Evolutionary conservation across 2,888 invertebrate species (phyloP).

Genomic region (Charanyca ferruginea): DNA sequence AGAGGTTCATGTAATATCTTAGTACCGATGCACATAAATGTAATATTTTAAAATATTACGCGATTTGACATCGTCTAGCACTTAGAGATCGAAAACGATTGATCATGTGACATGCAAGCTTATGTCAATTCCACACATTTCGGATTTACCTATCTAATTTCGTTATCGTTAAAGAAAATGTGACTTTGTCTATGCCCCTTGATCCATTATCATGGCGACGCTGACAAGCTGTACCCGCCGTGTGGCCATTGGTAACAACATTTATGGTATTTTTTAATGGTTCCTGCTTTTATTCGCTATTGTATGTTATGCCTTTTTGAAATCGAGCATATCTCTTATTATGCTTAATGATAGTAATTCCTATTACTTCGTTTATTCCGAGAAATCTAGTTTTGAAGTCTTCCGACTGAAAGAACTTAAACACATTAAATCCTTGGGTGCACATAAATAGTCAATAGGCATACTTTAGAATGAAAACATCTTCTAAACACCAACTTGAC

Average conservation of each 20-base stretch:
- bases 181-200: too few relatives aligned
- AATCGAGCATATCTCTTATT: constrained; percentile 37
- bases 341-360: constrained; percentile 38
- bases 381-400: constrained; percentile 37
- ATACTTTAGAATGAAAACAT: constrained; percentile 28
- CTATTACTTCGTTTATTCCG: constrained; percentile 20
- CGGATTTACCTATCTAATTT: too few relatives aligned
- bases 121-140: too few relatives aligned
- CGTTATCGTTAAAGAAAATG: too few relatives aligned
- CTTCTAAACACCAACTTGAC: constrained; percentile 44
- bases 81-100: too few relatives aligned
- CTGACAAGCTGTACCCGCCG: constrained; percentile 35
- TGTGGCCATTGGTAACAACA: constrained; percentile 38
- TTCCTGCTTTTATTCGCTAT: constrained; percentile 42
- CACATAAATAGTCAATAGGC: constrained; percentile 11
- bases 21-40: not conserved
- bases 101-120: too few relatives aligned
- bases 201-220: constrained; percentile 36
- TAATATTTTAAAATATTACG: constrained; percentile 42
- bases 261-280: constrained; percentile 45
- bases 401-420: constrained; percentile 4
- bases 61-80: too few relatives aligned
- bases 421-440: not conserved
- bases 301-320: constrained; percentile 36
- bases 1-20: constrained; percentile 5